These are phyloP conservation scores for Ladona fulva DNA, from an alignment of 1,140 invertebrate genomes.

Conservation along the genomic window DNA sequence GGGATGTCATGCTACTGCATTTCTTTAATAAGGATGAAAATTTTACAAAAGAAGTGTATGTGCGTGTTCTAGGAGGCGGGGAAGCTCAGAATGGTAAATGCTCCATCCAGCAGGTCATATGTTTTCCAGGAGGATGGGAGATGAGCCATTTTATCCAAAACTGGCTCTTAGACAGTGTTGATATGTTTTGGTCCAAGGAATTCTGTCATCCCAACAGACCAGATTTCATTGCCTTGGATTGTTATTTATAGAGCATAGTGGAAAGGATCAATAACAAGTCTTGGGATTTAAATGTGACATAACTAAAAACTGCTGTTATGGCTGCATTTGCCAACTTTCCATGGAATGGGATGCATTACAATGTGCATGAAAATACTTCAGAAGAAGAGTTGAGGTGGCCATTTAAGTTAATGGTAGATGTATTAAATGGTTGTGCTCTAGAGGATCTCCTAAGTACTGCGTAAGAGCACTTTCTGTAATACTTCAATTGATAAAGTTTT, in stretches of 20 bases:
- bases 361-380: too few species aligned
- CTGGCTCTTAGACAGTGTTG: background rate
- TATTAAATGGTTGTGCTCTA: too few species aligned
- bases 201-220: conserved; percentile 13
- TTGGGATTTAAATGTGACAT: too few species aligned
- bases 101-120: background rate
- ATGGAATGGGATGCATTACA: too few species aligned
- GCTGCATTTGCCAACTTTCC: too few species aligned
- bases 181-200: conserved; percentile 14
- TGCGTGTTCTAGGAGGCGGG: background rate
- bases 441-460: too few species aligned
- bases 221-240: background rate
- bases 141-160: conserved; percentile 11
- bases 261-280: background rate
- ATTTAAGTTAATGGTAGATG: too few species aligned
- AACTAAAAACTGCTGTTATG: too few species aligned
- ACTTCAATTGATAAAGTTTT: too few species aligned
- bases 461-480: too few species aligned
- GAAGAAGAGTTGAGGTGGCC: too few species aligned
- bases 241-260: background rate
- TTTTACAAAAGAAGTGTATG: conserved; percentile 12
- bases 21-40: conserved; percentile 1
- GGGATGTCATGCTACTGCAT: background rate
- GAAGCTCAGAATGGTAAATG: background rate
- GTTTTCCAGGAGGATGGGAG: background rate